phyloP scores from a whole-genome alignment of 1,140 invertebrate genomes.

The Trichonephila clavata region DNA sequence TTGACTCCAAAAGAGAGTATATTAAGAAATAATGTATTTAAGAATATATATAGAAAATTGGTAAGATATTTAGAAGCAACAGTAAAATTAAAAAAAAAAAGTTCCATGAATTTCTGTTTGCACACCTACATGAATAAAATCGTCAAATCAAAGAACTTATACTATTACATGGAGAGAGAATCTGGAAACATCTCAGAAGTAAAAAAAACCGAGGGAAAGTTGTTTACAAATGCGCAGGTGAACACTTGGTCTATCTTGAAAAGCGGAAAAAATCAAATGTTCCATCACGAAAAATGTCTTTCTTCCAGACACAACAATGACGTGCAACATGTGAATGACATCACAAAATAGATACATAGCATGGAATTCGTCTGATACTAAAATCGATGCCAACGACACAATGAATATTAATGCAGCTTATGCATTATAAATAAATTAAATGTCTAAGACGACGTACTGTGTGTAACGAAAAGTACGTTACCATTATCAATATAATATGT shows the following conservation, averaged over 20 bases:
- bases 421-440: too few species aligned
- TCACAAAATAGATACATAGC: background rate
- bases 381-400: background rate
- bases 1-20: too few species aligned
- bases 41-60: too few species aligned
- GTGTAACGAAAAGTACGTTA: too few species aligned
- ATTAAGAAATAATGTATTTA: too few species aligned
- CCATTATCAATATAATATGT: too few species aligned
- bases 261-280: slow-evolving; percentile 30
- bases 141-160: background rate
- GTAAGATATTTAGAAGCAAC: too few species aligned
- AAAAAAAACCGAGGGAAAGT: slow-evolving; percentile 18
- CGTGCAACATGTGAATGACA: slow-evolving; percentile 12
- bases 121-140: background rate
- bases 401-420: background rate
- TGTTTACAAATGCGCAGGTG: slow-evolving; percentile 19
- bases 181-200: background rate
- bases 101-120: background rate
- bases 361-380: background rate
- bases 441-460: too few species aligned
- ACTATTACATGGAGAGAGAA: slow-evolving; percentile 7
- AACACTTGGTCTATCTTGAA: background rate
- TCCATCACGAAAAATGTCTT: slow-evolving; percentile 26
- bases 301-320: slow-evolving; percentile 34
- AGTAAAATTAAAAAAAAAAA: too few species aligned